Percentiles rank a stretch among this genome's conserved stretches.
These are phyloP conservation scores for Macaria liturata DNA, from an alignment of 2,888 invertebrate genomes.

Conservation along the genomic window DNA sequence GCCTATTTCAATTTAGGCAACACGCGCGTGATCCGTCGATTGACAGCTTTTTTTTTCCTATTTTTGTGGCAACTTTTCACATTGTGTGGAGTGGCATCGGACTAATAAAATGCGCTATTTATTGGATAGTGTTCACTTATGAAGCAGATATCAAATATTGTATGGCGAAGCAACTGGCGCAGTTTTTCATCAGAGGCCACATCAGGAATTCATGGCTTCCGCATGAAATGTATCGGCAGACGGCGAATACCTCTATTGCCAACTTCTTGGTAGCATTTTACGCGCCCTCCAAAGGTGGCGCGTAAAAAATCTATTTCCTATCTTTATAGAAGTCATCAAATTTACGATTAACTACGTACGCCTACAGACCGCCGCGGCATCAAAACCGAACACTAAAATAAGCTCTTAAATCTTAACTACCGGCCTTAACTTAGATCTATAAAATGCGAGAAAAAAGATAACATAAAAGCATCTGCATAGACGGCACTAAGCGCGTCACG, in stretches of 20 bases:
- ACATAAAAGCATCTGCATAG: conserved; percentile 70
- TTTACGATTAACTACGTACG: conserved; percentile 37
- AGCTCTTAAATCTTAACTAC: conserved; percentile 40
- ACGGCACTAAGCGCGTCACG: conserved; percentile 45
- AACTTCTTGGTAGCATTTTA: conserved; percentile 13
- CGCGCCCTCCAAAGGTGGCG: conserved; percentile 24
- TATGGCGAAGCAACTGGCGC: background rate
- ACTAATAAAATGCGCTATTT: too few relatives aligned
- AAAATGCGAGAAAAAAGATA: conserved; percentile 40
- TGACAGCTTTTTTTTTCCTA: conserved; percentile 25
- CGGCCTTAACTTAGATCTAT: conserved; percentile 40
- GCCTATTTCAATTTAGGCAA: conserved; percentile 35
- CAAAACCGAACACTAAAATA: conserved; percentile 38
- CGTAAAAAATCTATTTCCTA: conserved; percentile 40
- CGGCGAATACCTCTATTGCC: background rate
- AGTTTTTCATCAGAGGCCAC: background rate
- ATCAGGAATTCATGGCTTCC: background rate
- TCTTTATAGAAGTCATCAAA: conserved; percentile 39
- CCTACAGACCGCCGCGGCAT: conserved; percentile 30
- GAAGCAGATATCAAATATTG: too few relatives aligned
- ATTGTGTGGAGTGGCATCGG: too few relatives aligned
- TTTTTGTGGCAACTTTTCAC: conserved; percentile 1
- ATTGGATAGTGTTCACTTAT: too few relatives aligned
- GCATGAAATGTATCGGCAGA: background rate
- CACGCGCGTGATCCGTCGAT: conserved; percentile 26